Evolutionary conservation across 2,797 vertebrate species (phyloP).

Genomic region (Falco cherrug): DNA sequence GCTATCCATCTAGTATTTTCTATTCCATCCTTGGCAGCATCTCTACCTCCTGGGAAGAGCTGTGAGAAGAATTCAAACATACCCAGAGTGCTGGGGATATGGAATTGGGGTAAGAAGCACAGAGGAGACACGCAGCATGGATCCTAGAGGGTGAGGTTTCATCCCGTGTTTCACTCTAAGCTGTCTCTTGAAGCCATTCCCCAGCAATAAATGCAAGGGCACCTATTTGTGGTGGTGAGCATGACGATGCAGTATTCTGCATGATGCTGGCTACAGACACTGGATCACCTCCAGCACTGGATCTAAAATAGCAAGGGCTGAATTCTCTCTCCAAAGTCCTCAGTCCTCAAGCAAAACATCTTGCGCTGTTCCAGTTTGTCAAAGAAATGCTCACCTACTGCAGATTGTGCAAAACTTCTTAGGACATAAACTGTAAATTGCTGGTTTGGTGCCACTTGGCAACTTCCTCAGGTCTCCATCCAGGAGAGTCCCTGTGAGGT

Average conservation of each 20-base stretch:
- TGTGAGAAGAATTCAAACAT: background rate
- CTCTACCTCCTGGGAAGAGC: background rate
- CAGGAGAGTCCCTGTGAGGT: background rate
- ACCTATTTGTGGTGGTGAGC: background rate
- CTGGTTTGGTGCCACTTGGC: constrained; percentile 11
- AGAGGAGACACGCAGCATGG: background rate
- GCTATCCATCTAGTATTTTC: background rate
- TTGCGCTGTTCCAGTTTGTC: background rate
- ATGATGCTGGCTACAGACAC: background rate
- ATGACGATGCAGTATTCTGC: background rate
- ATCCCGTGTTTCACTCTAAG: background rate
- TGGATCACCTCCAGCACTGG: background rate
- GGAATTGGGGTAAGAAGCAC: background rate
- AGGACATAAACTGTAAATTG: constrained; percentile 33
- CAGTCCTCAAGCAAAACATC: background rate
- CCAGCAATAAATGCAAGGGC: background rate
- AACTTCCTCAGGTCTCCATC: constrained; percentile 31
- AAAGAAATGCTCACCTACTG: background rate
- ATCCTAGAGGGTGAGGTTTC: background rate
- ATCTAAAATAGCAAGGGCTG: background rate
- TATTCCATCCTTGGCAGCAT: background rate
- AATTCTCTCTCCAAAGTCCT: background rate
- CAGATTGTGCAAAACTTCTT: constrained; percentile 38
- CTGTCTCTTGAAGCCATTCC: background rate
- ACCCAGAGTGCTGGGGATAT: background rate